Conservation (phyloP, 2,888 invertebrate genomes). For the Drosophila emarginata region DNA sequence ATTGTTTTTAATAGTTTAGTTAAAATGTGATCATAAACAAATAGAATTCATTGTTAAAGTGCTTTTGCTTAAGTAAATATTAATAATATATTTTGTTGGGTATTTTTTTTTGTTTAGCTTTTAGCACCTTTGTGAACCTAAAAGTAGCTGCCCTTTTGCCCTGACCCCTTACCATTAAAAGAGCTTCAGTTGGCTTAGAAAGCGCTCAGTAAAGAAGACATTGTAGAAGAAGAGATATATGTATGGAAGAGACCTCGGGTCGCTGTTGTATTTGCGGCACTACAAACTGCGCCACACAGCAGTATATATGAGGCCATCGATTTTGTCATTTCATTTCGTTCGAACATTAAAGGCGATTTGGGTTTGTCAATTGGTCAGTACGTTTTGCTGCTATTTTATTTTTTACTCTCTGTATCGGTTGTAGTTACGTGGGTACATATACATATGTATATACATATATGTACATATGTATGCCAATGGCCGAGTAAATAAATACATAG, state of each 20-base stretch:
- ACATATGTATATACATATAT: background rate
- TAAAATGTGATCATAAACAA: no score
- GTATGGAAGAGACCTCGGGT: slow-evolving; percentile 61
- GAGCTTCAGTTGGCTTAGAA: slow-evolving; percentile 54
- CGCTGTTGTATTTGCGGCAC: slow-evolving; percentile 25
- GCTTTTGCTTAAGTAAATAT: background rate
- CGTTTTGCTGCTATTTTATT: slow-evolving; percentile 11
- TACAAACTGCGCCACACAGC: background rate
- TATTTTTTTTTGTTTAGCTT: slow-evolving; percentile 21
- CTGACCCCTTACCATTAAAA: slow-evolving; percentile 51
- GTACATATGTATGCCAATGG: slow-evolving; percentile 27
- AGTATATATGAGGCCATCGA: slow-evolving; percentile 77
- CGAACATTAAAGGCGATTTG: slow-evolving; percentile 65
- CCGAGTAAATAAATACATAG: slow-evolving; percentile 14
- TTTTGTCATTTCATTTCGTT: slow-evolving; percentile 56
- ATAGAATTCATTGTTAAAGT: background rate
- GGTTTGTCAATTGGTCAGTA: slow-evolving; percentile 14
- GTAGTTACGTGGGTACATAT: background rate
- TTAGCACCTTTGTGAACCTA: slow-evolving; percentile 26
- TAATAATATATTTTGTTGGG: slow-evolving; percentile 18
- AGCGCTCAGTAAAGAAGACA: slow-evolving; percentile 31
- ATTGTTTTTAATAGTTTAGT: no score
- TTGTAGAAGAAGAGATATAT: slow-evolving; percentile 26
- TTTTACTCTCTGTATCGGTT: background rate
- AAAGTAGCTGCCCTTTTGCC: slow-evolving; percentile 51